Evolutionary conservation across 2,113 vertebrate species (phyloP), one percentile per base, ranked within the genome.

Genomic region (Hypanus sabinus): DNA sequence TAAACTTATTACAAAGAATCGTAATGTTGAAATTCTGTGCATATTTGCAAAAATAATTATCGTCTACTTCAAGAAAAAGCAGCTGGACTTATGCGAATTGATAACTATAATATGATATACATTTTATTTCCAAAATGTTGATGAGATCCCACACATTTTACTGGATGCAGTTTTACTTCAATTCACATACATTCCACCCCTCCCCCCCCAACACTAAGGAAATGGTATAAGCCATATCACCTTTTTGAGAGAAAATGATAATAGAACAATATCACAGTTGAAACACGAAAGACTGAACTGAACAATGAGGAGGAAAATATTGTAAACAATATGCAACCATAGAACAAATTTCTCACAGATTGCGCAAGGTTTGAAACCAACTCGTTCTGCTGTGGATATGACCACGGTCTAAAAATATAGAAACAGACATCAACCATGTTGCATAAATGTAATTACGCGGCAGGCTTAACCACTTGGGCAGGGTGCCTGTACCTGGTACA

Each of bases 121-220:
- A 93, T 75, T 93, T 93, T 93, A 93, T 93, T 73, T 55, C 36
- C 91, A 93, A 93, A 93, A 73, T 16, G 91, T 93, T 93, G 70
- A 93, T 93, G 91, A 92, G 18, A 92, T 92, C 65, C 88, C 88
- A 71, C 65, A 92, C 88, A 75, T 93, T 93, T 93, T 93, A 70
- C 36, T 70, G 71, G 70, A 73, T 93, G 91, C 8, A 55, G 33
- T 30, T 93, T 16, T 46, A 93, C 38, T 93, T 93, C 91, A 93
- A 73, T 73, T 93, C 38, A 27, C 68, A 93, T 24, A 93, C 33
- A 55, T 71, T 70, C 68, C 91, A 73, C 33, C 68, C 65, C 12
- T 7, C 27, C 33, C 70, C 70, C 27, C 33, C 68, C 24, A 93
- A 55, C 36, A 30, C 20, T 73, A 93, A 93, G 70, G 36, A 75